Base-by-base conservation (phyloP, 2,113 vertebrate species). In the Mesitornis unicolor region DNA sequence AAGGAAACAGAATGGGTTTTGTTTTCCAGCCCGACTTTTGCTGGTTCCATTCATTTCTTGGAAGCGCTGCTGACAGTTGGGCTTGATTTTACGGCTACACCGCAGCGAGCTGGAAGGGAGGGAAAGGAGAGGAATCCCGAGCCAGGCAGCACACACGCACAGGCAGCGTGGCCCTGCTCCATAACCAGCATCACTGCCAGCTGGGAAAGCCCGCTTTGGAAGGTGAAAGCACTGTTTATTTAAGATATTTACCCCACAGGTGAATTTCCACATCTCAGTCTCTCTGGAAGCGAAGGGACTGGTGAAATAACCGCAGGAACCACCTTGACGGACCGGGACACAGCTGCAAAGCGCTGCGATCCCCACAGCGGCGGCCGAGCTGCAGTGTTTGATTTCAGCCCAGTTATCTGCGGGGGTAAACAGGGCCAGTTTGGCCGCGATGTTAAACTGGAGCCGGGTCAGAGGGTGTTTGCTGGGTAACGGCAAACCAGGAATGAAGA, bases 281-380 rank as follows among this genome's bases (percentile, higher is more conserved):
- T 76, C 40, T 2, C 54, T 67, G 85, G 28, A 36, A 70, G 65
- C 0, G 1, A 70, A 74, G 35, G 19, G 29, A 12, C 29, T 51
- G 59, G 24, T 48, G 50, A 50, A 95, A 84, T 24, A 45, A 53
- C 28, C 1, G 1, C 75, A 56, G 60, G 54, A 85, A 14, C 3
- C 28, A 36, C 40, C 57, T 51, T 40, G 42, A 4, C 0, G 6
- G 28, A 1, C 1, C 2, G 43, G 68, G 47, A 9, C 0, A 0
- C 19, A 68, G 48, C 57, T 75, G 50, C n/a, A 13, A 38, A 64
- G 56, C 7, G 43, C 80, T 71, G 83, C 0, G 1, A 42, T 40
- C 7, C 31, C 43, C 4, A 0, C 0, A 1, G 35, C 4, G 0
- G 33, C 1, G 19, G 73, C 13, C 1, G 7, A 28, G 25, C 36